Evolutionary conservation across 2,888 invertebrate genomes (phyloP).

Genomic region (Bursaphelenchus okinawaensis): DNA sequence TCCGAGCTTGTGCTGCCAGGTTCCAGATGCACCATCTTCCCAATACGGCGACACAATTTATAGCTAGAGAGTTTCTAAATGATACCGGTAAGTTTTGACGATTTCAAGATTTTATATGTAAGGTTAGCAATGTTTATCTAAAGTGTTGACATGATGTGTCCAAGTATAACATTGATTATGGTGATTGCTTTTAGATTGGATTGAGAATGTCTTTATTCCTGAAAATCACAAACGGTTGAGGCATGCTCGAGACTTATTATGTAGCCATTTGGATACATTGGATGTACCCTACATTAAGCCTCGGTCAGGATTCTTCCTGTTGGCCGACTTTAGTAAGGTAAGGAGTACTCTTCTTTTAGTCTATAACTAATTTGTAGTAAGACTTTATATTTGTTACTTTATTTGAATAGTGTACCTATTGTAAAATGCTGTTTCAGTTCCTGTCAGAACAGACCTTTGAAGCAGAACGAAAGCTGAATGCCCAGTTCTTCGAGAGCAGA

Average conservation of each 20-base stretch:
- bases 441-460: constrained; percentile 35
- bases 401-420: too few relatives aligned
- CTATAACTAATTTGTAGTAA: constrained; percentile 6
- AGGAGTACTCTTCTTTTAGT: not conserved
- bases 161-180: not conserved
- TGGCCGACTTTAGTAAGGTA: constrained; percentile 32
- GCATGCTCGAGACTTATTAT: constrained; percentile 23
- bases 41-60: constrained; percentile 35
- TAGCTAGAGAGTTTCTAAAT: constrained; percentile 29
- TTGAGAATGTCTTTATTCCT: constrained; percentile 31
- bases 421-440: constrained; percentile 21
- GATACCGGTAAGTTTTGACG: constrained; percentile 25
- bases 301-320: constrained; percentile 36
- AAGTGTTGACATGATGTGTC: too few relatives aligned
- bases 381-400: constrained; percentile 11
- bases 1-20: constrained; percentile 16
- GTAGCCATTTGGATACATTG: constrained; percentile 19
- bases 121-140: not conserved
- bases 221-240: constrained; percentile 31
- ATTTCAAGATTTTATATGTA: not conserved
- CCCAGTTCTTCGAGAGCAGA: constrained; percentile 21
- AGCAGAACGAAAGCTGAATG: constrained; percentile 26
- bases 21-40: constrained; percentile 34
- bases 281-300: constrained; percentile 33
- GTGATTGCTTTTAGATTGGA: constrained; percentile 32